A percentile compares a stretch with the other conserved stretches of the same genome.
phyloP scores from a whole-genome alignment of 2,888 invertebrate genomes.

The Phortica okadai region DNA sequence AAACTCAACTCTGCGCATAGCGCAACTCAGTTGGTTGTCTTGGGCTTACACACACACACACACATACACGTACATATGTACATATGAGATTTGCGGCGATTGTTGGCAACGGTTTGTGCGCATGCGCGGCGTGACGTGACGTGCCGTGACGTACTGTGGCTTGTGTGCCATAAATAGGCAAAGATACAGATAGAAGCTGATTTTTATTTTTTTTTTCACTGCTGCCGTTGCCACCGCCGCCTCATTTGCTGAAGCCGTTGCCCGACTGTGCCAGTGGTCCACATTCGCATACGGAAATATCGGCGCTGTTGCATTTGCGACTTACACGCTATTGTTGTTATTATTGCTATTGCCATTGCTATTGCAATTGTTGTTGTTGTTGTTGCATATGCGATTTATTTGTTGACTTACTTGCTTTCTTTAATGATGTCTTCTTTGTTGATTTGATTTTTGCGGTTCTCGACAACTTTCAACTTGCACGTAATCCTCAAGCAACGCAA shows the following conservation, averaged over 20 bases:
- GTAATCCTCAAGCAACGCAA: slow-evolving; percentile 50
- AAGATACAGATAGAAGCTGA: background rate
- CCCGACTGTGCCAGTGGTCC: slow-evolving; percentile 66
- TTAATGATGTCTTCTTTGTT: background rate
- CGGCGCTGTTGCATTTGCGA: slow-evolving; percentile 28
- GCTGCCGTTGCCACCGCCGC: slow-evolving; percentile 27
- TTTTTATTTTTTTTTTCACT: background rate
- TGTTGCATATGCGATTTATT: background rate
- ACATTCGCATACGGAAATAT: slow-evolving; percentile 69
- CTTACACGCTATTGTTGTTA: background rate
- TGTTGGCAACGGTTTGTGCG: slow-evolving; percentile 18
- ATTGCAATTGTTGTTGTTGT: background rate
- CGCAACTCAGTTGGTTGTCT: too few relatives aligned
- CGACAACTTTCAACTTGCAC: slow-evolving; percentile 65
- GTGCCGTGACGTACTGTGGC: background rate
- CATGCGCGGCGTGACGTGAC: slow-evolving; percentile 18
- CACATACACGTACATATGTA: background rate
- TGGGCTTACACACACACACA: background rate
- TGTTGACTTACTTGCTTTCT: background rate
- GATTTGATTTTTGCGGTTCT: slow-evolving; percentile 38
- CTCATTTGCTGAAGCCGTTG: slow-evolving; percentile 31
- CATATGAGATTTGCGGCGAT: slow-evolving; percentile 25
- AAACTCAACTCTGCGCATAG: slow-evolving; percentile 1
- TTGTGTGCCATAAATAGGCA: slow-evolving; percentile 22
- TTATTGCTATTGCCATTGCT: background rate